Evolutionary conservation across 2,797 vertebrate species (phyloP), one percentile per base, ranked within the genome.

Genomic region (Arrhamphus sclerolepis): DNA sequence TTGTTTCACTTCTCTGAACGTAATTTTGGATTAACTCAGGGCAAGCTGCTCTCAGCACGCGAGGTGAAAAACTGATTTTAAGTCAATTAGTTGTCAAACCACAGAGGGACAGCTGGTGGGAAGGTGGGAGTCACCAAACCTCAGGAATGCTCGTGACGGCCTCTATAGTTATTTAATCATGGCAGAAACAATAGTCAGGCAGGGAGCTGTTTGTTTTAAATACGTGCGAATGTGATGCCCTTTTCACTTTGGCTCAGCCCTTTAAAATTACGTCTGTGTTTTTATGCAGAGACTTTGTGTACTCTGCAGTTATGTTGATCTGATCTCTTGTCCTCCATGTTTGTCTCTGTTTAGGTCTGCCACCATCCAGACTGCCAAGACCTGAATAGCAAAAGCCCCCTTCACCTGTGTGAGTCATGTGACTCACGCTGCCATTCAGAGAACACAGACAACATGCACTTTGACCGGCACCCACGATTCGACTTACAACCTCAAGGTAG

Each of bases 381-480:
- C 84, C 92, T 96, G 88, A 95, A 94, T 82, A 75, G 13, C 82
- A 91, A 91, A 61, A 83, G 88, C 50, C 95, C 97, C 19, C 92
- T 96, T 54, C 94, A 93, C 89, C 91, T 96, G 81, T 96, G 96
- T 43, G 94, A 96, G 89, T 92, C 90, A 91, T 97, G 96, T 59
- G 95, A 97, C 90, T 71, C 92, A 43, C 93, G 82, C 80, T 92
- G 93, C 85, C 95, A 97, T 82, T 90, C 89, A 17, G 88, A 90
- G 71, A 90, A 86, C 72, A 73, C 81, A 10, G 86, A 90, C 87
- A 67, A 89, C 83, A 95, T 96, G 95, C 95, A 94, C 88, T 96
- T 95, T 65, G 94, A 97, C 29, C 89, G 95, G 42, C 96, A 96
- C 52, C 91, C 96, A 58, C 93, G 93, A 84, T 96, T 98, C 1